Percentiles rank a stretch among this genome's conserved stretches.
Evolutionary conservation across 2,888 invertebrate genomes (phyloP).

Genomic region (Torymus auratus): DNA sequence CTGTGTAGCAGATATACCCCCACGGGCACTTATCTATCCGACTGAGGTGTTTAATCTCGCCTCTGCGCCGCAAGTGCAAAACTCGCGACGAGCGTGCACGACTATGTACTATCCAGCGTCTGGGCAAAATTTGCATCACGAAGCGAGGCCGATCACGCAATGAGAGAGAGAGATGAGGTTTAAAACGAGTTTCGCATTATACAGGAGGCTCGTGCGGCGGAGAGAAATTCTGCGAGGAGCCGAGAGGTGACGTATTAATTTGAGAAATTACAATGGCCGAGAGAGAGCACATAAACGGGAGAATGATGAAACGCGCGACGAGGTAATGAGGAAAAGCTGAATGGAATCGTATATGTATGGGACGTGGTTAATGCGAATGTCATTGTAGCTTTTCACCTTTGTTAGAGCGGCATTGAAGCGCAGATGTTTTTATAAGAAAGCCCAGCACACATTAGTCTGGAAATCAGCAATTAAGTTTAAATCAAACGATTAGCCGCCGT

Average conservation of each 20-base stretch:
- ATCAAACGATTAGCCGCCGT: no score
- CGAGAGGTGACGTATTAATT: conserved; percentile 63
- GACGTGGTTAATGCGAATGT: background rate
- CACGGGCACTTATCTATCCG: conserved; percentile 32
- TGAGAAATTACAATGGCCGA: conserved; percentile 52
- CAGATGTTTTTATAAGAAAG: no score
- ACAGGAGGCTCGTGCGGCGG: background rate
- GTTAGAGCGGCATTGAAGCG: no score
- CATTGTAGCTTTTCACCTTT: no score
- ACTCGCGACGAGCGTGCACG: no score
- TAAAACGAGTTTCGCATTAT: conserved; percentile 30
- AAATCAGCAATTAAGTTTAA: no score
- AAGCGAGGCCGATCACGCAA: background rate
- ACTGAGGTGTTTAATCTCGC: conserved; percentile 30
- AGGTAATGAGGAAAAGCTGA: conserved; percentile 23
- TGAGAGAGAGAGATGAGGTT: conserved; percentile 27
- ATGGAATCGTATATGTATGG: conserved; percentile 6
- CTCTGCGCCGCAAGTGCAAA: background rate
- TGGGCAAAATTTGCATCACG: no score
- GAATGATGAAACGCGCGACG: conserved; percentile 8
- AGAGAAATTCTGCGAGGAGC: no score
- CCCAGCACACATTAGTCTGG: no score
- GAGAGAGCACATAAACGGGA: background rate
- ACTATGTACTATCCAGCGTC: no score
- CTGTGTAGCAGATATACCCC: background rate